phyloP scores from a whole-genome alignment of 2,113 vertebrate species.

The Thymallus thymallus region DNA sequence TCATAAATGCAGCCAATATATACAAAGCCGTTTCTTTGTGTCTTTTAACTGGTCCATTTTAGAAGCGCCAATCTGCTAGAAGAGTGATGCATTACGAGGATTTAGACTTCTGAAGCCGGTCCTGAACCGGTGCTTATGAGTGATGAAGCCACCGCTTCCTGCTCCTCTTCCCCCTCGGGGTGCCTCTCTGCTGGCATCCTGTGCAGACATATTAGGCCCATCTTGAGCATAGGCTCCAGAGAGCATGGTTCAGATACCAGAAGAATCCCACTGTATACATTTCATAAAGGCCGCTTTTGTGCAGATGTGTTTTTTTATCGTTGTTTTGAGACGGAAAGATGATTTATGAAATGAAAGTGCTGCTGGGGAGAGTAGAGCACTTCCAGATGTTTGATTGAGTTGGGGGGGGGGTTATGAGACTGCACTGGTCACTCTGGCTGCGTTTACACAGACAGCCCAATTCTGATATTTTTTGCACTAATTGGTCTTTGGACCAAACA shows the following conservation, averaged over 20 bases:
- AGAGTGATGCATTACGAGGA: constrained; percentile 44
- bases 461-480: too few species aligned
- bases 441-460: constrained; percentile 2
- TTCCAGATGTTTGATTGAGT: constrained; percentile 71
- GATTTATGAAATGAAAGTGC: constrained; percentile 62
- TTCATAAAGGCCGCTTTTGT: constrained; percentile 56
- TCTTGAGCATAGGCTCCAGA: constrained; percentile 34
- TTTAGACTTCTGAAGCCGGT: constrained; percentile 56
- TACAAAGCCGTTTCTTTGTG: constrained; percentile 1
- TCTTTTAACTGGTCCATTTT: constrained; percentile 13
- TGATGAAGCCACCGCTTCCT: constrained; percentile 49
- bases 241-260: constrained; percentile 43
- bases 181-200: constrained; percentile 27
- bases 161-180: constrained; percentile 35
- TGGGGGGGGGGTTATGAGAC: constrained; percentile 38
- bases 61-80: constrained; percentile 26
- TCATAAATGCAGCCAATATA: constrained; percentile 36
- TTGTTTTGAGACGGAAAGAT: constrained; percentile 52
- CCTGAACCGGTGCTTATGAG: constrained; percentile 57
- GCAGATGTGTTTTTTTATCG: constrained; percentile 51
- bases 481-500: too few species aligned
- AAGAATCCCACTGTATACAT: constrained; percentile 41
- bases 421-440: constrained; percentile 4
- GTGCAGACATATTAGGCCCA: constrained; percentile 41
- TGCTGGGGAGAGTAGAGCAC: constrained; percentile 45